Evolutionary conservation across 2,113 vertebrate genomes (phyloP), one percentile per base, ranked within the genome.

Genomic region (Vanacampus margaritifer): DNA sequence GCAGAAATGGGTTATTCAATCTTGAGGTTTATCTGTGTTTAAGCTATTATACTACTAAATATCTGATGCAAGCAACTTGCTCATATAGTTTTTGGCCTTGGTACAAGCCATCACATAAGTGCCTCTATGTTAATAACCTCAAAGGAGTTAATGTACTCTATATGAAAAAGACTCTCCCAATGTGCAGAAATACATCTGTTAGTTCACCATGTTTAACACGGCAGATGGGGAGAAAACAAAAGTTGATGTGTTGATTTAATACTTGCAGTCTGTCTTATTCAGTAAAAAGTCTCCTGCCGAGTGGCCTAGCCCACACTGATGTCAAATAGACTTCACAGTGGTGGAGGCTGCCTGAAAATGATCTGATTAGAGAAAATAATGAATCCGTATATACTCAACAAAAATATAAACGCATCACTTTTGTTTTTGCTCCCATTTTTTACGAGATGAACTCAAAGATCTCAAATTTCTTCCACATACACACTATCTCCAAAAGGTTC

Each of bases 281-380:
- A 57, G 9, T 57, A 12, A 61, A 32, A 24, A 19, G 57, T 59
- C 35, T 75, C 67, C 68, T 66, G 76, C 6, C 1, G 78, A 69
- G 54, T 57, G 64, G 63, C 23, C 8, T 13, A 64, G 67, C 74
- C 50, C 68, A 58, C 43, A 50, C 67, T 78, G 73, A 67, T 75
- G 73, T 75, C 79, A 78, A 73, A 69, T 67, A 65, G 71, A 81
- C 79, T 78, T 84, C 65, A 72, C 70, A 50, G 71, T 79, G 78
- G 76, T 73, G 61, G 83, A 72, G 73, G 68, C 62, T 41, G 26
- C 78, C 73, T 70, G 66, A 74, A 65, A 73, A 79, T 86, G 83
- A 84, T 86, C 84, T 24, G 39, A 41, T 41, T 41, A 41, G 39
- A 41, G 12, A 41, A 41, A 41, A 53, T 7, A 50, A n/a, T n/a